Evolutionary conservation across 2,797 vertebrate species (phyloP), one percentile per base, ranked within the genome.

Genomic region (Agapornis canus): DNA sequence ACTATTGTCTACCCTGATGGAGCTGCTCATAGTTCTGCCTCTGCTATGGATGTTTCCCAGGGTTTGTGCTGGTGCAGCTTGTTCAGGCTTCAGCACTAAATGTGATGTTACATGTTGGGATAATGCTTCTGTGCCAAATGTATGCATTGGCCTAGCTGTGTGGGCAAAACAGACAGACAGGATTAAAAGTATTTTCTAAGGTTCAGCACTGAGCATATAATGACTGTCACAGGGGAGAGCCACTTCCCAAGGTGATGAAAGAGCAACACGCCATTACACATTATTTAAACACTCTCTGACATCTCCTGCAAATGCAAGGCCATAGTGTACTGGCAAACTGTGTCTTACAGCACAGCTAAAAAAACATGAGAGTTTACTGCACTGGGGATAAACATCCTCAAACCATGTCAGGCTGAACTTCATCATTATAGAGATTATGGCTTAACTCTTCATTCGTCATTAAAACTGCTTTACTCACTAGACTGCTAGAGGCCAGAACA

Each of bases 171-270:
- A 95, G 92, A 86, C 83, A 90, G 78, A 86, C 81, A 91, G 78
- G 81, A 94, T 95, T 95, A 85, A 77, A 95, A 89, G 83, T 77
- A 71, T 95, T 95, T 92, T 95, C 78, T 70, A 77, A 77, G 88
- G 88, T 95, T 95, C 86, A 93, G 86, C 73, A 90, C 86, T 82
- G 89, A 96, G 80, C 92, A 90, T 96, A 92, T 94, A 95, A 97
- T 89, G 93, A 95, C 81, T 95, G 90, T 95, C 94, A 95, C 94
- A 95, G 89, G 89, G 90, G 92, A 94, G 90, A 95, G 92, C 78
- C 89, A 94, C 94, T 96, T 91, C 84, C 79, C 75, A 95, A 94
- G 91, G 83, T 85, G 89, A 94, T 95, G 90, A 94, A 96, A 96
- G 84, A 95, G 90, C 86, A 97, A 92, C 92, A 93, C 1, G 21